Evolutionary conservation across 2,888 invertebrate species (phyloP).

Genomic region (Geophilus truncorum): DNA sequence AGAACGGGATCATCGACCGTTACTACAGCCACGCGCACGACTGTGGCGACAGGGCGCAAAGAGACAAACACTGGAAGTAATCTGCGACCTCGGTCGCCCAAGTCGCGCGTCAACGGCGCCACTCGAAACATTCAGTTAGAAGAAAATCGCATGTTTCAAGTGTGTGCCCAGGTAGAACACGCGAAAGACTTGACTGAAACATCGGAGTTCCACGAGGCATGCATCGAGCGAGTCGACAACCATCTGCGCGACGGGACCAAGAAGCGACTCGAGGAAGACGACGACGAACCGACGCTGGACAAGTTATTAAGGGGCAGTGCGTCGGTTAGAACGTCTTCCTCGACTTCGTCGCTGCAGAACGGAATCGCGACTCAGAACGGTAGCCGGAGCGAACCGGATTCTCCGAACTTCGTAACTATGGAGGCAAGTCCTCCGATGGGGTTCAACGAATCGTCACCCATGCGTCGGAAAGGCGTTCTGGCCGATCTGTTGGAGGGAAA

Average conservation of each 20-base stretch:
- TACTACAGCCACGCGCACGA: not conserved
- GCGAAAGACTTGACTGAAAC: conserved; percentile 36
- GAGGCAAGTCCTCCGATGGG: conserved; percentile 33
- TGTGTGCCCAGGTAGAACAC: conserved; percentile 39
- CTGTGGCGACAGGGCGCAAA: not conserved
- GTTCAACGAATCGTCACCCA: conserved; percentile 22
- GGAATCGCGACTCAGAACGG: conserved; percentile 47
- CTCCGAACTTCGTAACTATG: conserved; percentile 37
- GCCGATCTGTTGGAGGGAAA: conserved; percentile 78
- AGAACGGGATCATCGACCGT: not conserved
- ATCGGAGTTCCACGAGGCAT: conserved; percentile 40
- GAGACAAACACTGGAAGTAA: not conserved
- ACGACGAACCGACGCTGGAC: conserved; percentile 34
- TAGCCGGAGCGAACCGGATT: conserved; percentile 36
- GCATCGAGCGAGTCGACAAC: conserved; percentile 43
- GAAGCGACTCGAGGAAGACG: not conserved
- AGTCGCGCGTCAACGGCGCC: conserved; percentile 40
- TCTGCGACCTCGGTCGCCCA: conserved; percentile 30
- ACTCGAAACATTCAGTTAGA: conserved; percentile 38
- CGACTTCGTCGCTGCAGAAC: conserved; percentile 50
- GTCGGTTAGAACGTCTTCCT: not conserved
- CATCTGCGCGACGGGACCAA: conserved; percentile 38
- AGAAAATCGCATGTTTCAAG: conserved; percentile 36
- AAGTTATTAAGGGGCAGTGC: conserved; percentile 31
- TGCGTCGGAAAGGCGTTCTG: conserved; percentile 55